phyloP scores from a whole-genome alignment of 2,888 invertebrate species.

The Deroplatys truncata region DNA sequence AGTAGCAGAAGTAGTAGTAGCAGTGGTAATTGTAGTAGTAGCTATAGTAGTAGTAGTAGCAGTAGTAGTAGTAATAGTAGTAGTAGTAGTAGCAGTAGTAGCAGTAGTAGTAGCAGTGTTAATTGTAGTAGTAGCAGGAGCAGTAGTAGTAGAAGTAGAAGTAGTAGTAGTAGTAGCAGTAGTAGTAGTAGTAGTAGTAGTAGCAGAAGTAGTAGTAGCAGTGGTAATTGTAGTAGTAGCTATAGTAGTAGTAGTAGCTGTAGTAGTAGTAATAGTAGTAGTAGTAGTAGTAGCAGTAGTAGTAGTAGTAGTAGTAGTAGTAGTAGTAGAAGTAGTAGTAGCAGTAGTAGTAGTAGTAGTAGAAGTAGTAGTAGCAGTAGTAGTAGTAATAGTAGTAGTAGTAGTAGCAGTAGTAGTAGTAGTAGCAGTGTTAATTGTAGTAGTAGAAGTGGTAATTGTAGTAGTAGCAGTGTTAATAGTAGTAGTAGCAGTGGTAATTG shows the following conservation, averaged over 20 bases:
- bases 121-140: neutral
- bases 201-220: too few relatives aligned
- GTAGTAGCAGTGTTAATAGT: too few relatives aligned
- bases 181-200: neutral
- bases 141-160: neutral
- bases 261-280: neutral
- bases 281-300: neutral
- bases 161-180: neutral
- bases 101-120: too few relatives aligned
- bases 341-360: neutral
- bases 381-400: neutral
- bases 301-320: neutral
- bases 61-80: neutral
- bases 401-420: neutral
- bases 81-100: neutral
- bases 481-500: neutral
- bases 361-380: neutral
- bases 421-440: too few relatives aligned
- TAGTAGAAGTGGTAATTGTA: too few relatives aligned
- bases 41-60: neutral
- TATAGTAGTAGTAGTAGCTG: neutral
- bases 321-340: neutral
- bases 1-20: too few relatives aligned
- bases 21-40: neutral
- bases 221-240: neutral